Conservation (phyloP, 2,113 vertebrate species). For the Scopus umbretta region DNA sequence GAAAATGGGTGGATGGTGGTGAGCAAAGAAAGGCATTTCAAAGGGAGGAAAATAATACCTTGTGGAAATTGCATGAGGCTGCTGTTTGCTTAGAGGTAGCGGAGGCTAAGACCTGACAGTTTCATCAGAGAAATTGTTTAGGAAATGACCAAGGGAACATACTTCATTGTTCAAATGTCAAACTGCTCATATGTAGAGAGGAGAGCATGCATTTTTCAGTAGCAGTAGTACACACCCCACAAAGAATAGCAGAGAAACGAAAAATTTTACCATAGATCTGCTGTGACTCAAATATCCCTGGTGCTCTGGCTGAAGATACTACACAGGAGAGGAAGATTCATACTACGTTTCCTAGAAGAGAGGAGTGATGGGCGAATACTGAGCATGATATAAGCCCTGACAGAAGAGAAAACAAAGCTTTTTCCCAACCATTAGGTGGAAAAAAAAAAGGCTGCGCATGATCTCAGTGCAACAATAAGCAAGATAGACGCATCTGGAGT, state of each 20-base stretch:
- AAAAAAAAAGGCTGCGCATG: neutral
- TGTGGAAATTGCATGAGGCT: conserved; percentile 9
- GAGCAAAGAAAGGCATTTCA: neutral
- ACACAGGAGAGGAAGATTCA: neutral
- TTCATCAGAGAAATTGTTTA: conserved; percentile 2
- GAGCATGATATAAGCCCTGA: neutral
- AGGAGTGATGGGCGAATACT: neutral
- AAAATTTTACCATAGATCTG: neutral
- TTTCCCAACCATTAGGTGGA: neutral
- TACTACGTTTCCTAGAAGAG: neutral
- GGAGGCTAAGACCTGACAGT: neutral
- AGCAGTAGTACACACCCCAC: neutral
- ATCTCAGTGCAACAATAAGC: neutral
- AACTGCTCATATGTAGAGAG: neutral
- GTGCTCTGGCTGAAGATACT: neutral
- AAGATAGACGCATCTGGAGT: neutral
- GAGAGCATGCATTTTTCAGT: neutral
- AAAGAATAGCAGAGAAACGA: neutral
- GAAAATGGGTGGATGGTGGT: neutral
- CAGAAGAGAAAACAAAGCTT: neutral
- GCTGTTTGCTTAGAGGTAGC: neutral
- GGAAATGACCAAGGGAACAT: neutral
- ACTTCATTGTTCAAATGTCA: conserved; percentile 3
- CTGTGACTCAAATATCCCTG: neutral
- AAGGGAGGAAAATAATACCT: neutral